These are phyloP conservation scores for Bimastos eiseni DNA, from an alignment of 2,888 invertebrate species.

Conservation along the genomic window DNA sequence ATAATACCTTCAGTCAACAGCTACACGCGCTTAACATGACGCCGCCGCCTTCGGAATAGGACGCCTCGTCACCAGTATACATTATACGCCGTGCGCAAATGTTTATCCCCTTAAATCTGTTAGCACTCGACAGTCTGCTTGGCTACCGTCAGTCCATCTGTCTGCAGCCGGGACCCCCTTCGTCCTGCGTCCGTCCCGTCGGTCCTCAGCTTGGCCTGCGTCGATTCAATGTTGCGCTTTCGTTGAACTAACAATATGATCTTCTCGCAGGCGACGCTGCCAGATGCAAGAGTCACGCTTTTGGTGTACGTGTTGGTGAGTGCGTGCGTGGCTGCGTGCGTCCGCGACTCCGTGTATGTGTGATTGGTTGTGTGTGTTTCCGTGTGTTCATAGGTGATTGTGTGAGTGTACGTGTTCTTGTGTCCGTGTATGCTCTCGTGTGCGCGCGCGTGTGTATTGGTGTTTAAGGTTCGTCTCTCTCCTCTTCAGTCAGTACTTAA, in stretches of 20 bases:
- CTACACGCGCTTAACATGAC: background rate
- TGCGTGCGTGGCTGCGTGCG: background rate
- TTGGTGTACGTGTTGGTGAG: no score
- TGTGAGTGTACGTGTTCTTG: background rate
- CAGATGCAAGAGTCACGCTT: background rate
- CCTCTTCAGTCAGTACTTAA: no score
- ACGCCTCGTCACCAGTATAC: background rate
- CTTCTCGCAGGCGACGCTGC: background rate
- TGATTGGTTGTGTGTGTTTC: background rate
- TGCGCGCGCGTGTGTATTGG: background rate
- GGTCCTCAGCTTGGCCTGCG: background rate
- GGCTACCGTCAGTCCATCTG: background rate
- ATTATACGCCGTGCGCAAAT: background rate
- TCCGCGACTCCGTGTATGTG: background rate
- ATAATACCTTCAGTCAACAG: background rate
- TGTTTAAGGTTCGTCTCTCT: no score
- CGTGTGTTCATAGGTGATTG: no score
- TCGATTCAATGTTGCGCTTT: constrained; percentile 13
- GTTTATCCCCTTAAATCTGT: constrained; percentile 13
- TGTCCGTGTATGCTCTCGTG: background rate
- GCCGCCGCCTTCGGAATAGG: background rate
- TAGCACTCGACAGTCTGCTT: constrained; percentile 1
- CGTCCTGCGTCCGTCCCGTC: background rate
- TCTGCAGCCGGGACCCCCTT: no score
- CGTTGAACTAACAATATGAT: background rate